phyloP scores from a whole-genome alignment of 2,888 invertebrate genomes.

The Byasa hedistus region DNA sequence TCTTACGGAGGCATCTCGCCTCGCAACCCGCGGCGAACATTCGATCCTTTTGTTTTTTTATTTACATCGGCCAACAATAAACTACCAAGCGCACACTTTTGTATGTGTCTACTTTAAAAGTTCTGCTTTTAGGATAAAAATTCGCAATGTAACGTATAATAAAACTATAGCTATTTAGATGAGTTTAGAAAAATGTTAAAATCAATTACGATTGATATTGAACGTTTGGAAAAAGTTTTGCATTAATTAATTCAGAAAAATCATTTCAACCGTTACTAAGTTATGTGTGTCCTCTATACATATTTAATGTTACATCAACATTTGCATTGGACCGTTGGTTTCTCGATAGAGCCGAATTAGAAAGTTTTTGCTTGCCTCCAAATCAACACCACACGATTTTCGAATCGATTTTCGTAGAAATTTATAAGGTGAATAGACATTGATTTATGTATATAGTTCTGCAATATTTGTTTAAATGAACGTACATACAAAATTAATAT shows the following conservation, averaged over 20 bases:
- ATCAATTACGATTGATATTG: too few species aligned
- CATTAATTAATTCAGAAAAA: neutral
- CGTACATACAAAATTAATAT: neutral
- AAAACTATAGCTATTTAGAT: too few species aligned
- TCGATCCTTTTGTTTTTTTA: conserved; percentile 12
- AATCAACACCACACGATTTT: conserved; percentile 11
- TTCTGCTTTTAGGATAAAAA: too few species aligned
- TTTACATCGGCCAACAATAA: conserved; percentile 10
- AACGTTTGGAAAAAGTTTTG: neutral
- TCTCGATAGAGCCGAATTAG: conserved; percentile 12
- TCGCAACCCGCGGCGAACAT: conserved; percentile 19
- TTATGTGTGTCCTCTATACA: neutral
- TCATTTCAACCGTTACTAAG: neutral
- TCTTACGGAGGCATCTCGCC: conserved; percentile 36
- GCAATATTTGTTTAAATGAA: neutral
- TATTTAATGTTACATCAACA: conserved; percentile 4
- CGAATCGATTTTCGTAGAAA: conserved; percentile 13
- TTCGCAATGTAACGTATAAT: too few species aligned
- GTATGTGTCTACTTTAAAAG: neutral
- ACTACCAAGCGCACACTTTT: conserved; percentile 1
- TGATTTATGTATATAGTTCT: neutral
- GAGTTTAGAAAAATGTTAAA: too few species aligned
- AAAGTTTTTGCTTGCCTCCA: conserved; percentile 20
- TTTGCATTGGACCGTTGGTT: conserved; percentile 5
- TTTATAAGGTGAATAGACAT: neutral